Base-by-base conservation (phyloP, 1,140 invertebrate species). In the Papilio xuthus region DNA sequence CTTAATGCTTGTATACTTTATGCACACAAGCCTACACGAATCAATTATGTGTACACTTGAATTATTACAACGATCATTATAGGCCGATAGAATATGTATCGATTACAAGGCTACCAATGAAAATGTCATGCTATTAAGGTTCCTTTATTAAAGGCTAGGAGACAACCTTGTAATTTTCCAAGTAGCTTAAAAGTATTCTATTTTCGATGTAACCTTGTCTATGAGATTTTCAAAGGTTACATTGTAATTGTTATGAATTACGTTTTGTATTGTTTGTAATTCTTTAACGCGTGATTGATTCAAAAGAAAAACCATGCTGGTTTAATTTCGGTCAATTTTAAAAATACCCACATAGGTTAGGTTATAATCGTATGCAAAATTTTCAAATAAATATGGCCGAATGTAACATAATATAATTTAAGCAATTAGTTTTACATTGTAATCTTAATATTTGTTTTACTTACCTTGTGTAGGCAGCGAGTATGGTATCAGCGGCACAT, bases 401-500 rank as follows among this genome's bases (percentile, higher is more conserved):
- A n/a, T n/a, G n/a, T n/a, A n/a, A n/a, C n/a, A n/a, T n/a, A n/a
- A n/a, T n/a, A n/a, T n/a, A n/a, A n/a, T n/a, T n/a, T n/a, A n/a
- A n/a, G n/a, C n/a, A n/a, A n/a, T 7, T 7, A 37, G 32, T 37
- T 37, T 37, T 37, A 37, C 4, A 37, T 37, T 37, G 32, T 37
- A 37, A 18, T 13, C 28, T 74, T 60, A 26, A 60, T 60, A 60
- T 20, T 26, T 53, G 15, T n/a, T 18, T 53, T 12, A 60, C 10
- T 60, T 47, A 47, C 44, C 44, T 60, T 0, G 23, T 88, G 72
- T 83, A 94, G 92, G 92, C 92, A 80, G 92, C 92, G 78, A 94
- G 91, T 77, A 88, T 92, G 88, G 91, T 89, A 20, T 93, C 92
- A 73, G 92, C 90, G 77, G 92, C 90, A 20, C 92, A 86, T 81